phyloP scores from a whole-genome alignment of 2,797 vertebrate species.

The Gymnothorax reevesii region DNA sequence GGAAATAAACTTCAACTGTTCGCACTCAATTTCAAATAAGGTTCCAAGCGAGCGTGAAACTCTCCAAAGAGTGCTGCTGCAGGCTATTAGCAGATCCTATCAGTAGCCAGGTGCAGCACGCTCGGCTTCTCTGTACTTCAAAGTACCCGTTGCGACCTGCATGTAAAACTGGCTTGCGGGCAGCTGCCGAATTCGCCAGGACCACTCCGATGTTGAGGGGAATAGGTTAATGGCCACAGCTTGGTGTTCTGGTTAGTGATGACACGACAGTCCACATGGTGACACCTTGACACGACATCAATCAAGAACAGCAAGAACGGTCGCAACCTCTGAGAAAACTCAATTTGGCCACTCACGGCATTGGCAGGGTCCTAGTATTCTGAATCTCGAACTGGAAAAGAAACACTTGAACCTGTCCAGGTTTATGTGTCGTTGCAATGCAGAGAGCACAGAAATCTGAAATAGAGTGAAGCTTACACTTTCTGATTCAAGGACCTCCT shows the following conservation, averaged over 20 bases:
- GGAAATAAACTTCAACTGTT: background rate
- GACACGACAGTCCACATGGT: background rate
- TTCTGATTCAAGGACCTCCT: too few relatives aligned
- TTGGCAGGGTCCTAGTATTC: background rate
- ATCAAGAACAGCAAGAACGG: background rate
- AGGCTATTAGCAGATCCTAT: background rate
- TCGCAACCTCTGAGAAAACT: background rate
- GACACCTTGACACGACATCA: background rate
- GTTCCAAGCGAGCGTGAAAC: background rate
- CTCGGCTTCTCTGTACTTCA: background rate
- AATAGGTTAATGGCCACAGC: background rate
- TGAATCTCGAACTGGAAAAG: background rate
- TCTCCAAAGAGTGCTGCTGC: background rate
- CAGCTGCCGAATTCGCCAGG: background rate
- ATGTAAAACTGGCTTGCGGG: background rate
- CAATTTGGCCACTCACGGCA: background rate
- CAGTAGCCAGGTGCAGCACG: background rate
- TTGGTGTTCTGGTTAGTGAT: background rate
- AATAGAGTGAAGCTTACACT: too few relatives aligned
- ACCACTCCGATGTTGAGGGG: background rate
- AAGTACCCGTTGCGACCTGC: background rate
- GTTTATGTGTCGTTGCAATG: background rate
- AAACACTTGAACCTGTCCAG: background rate
- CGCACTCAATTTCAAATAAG: background rate
- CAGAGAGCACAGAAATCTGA: background rate